A percentile compares a stretch with the other conserved stretches of the same genome.
Conservation (phyloP, 2,888 invertebrate genomes). For the Tromatobia lineatoria region DNA sequence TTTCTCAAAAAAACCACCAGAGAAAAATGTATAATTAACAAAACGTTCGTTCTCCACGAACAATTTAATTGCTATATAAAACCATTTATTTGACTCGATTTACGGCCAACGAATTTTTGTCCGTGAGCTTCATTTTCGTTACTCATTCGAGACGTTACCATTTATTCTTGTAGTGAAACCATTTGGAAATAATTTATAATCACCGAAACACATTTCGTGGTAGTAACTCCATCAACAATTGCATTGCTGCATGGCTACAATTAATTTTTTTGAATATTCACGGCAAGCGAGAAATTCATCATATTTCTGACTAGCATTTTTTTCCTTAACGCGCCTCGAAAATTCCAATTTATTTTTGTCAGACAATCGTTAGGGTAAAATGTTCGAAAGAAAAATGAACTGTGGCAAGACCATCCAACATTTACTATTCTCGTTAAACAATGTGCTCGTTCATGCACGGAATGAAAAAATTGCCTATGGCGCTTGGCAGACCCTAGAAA, state of each 20-base stretch:
- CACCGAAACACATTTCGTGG: too few species aligned
- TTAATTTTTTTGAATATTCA: not conserved
- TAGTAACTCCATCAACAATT: not conserved
- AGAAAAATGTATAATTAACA: too few species aligned
- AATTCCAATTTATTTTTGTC: not conserved
- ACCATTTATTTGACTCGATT: too few species aligned
- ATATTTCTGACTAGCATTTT: not conserved
- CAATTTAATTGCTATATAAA: too few species aligned
- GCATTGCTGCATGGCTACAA: not conserved
- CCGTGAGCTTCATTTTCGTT: too few species aligned
- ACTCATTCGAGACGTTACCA: too few species aligned
- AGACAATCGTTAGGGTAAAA: not conserved
- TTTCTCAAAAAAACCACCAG: too few species aligned
- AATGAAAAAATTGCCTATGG: conserved; percentile 64
- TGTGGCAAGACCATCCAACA: conserved; percentile 26
- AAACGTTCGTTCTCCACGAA: too few species aligned
- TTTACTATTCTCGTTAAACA: conserved; percentile 53
- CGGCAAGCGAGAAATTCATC: not conserved
- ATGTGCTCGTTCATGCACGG: conserved; percentile 58
- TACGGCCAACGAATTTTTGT: too few species aligned
- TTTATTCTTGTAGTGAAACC: too few species aligned
- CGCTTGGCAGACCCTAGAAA: conserved; percentile 10
- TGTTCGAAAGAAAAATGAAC: not conserved
- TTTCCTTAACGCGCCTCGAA: not conserved
- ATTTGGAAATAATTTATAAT: too few species aligned